Evolutionary conservation across 2,888 invertebrate species (phyloP), one percentile per base, ranked within the genome.

Genomic region (Chrysolina haemoptera): DNA sequence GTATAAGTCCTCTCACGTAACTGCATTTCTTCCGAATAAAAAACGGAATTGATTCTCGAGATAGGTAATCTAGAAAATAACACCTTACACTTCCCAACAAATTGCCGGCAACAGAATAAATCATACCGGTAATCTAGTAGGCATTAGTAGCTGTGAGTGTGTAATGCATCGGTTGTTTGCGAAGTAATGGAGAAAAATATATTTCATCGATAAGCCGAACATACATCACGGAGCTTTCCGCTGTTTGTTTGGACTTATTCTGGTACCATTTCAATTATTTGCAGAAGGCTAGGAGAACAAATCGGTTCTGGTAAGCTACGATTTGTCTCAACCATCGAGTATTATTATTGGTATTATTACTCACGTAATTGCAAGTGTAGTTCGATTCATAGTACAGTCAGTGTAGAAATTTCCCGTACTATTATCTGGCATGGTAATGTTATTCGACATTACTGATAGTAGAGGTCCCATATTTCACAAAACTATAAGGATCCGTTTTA

Each of bases 51-150:
- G 27, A 59, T 59, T 50, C 50, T 50, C 50, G 59, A 59, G 59
- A 59, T 59, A 27, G 59, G 22, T 27, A 59, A 59, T 59, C 59
- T 59, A 59, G 59, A 27, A 59, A 59, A 59, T 59, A 59, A 59
- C 59, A 59, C 59, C 50, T 50, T 18, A 50, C 50, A 50, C 50
- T 50, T 8, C 50, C 11, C 50, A 18, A 50, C 50, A 50, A 50
- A 50, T 50, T 50, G 50, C 50, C 18, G 18, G 50, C 50, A 18
- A 50, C 16, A 50, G 50, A 50, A 50, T 50, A 50, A 50, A 50
- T 50, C 50, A 50, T 50, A 50, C 16, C 18, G 50, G 18, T 50
- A 50, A 50, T 50, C 50, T 50, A 50, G 50, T 50, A 18, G 8
- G 18, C 50, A 16, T 50, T 50, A 50, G 50, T 18, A 50, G 50